phyloP scores from a whole-genome alignment of 64 coral and sea anemone species.

The Actinia equina region DNA sequence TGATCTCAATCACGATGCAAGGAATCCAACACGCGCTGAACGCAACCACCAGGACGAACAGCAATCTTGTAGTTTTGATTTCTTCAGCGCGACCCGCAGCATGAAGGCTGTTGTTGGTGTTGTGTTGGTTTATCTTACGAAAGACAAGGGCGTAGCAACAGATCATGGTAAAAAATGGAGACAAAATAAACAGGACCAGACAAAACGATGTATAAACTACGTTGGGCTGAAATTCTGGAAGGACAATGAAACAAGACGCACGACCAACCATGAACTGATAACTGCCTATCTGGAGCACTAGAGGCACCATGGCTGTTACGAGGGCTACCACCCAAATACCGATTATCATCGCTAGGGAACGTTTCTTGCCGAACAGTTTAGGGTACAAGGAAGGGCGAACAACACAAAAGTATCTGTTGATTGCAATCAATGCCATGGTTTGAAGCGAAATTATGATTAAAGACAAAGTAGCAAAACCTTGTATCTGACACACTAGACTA shows the following conservation, averaged over 20 bases:
- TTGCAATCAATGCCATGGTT: constrained; percentile 16
- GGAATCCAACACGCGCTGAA: no score
- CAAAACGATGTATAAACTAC: no score
- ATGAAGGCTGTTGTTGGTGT: no score
- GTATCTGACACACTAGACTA: neutral
- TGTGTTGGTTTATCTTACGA: no score
- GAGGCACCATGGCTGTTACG: constrained; percentile 1
- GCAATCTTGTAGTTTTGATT: no score
- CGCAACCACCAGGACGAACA: no score
- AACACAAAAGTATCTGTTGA: constrained; percentile 39
- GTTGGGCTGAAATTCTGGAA: neutral
- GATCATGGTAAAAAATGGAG: no score
- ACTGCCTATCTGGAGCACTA: neutral
- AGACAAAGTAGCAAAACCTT: constrained; percentile 7
- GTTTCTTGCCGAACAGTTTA: constrained; percentile 6
- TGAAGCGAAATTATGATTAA: neutral
- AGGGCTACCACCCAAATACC: neutral
- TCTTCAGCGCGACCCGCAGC: no score
- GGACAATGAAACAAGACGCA: constrained; percentile 13
- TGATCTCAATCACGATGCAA: no score
- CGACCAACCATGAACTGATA: constrained; percentile 15
- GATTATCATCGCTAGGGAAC: neutral
- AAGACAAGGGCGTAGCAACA: no score
- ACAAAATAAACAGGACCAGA: no score
- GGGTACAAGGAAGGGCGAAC: constrained; percentile 3